Conservation (phyloP, 1,140 invertebrate species). For the Hyles vespertilio region DNA sequence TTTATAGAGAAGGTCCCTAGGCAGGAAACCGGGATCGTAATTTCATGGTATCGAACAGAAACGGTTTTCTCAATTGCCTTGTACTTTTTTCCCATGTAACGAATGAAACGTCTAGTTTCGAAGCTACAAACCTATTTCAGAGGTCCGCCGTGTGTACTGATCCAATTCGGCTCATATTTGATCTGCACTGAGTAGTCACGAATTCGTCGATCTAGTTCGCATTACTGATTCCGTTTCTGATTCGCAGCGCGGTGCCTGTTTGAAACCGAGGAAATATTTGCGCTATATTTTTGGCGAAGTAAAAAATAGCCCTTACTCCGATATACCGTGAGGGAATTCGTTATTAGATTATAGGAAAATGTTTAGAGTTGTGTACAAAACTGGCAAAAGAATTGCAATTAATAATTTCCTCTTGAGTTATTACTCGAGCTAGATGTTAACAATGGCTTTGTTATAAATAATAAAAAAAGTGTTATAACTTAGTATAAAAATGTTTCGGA, state of each 20-base stretch:
- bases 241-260: constrained; percentile 3
- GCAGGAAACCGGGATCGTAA: constrained; percentile 13
- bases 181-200: constrained; percentile 30
- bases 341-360: not conserved
- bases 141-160: constrained; percentile 12
- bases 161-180: constrained; percentile 33
- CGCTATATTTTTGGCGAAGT: not conserved
- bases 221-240: constrained; percentile 34
- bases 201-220: constrained; percentile 19
- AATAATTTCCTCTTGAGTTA: not conserved
- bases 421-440: constrained; percentile 7
- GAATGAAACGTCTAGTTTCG: constrained; percentile 20
- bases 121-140: constrained; percentile 9
- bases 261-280: constrained; percentile 7
- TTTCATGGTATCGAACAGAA: constrained; percentile 26
- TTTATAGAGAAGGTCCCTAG: constrained; percentile 7
- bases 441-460: constrained; percentile 29
- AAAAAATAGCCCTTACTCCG: too few species aligned
- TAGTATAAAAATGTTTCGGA: constrained; percentile 42
- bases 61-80: constrained; percentile 11
- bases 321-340: not conserved
- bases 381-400: not conserved
- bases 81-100: constrained; percentile 18
- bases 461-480: constrained; percentile 36
- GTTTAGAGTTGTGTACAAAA: too few species aligned